Evolutionary conservation across 2,888 invertebrate genomes (phyloP), one percentile per base, ranked within the genome.

Genomic region (Caenorhabditis doughertyi): DNA sequence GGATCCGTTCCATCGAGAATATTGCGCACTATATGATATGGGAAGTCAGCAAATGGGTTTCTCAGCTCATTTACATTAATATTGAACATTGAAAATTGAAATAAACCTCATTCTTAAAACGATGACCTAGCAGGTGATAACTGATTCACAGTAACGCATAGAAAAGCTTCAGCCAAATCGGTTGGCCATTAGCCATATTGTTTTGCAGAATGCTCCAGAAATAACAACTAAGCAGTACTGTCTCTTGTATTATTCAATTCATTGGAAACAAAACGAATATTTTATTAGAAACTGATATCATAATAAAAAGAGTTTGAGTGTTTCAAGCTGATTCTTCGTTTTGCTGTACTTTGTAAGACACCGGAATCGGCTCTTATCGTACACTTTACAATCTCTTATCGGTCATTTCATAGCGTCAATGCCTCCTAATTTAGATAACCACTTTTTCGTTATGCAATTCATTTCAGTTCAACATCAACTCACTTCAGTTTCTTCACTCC

Each of bases 391-490:
- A 65, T 18, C 55, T 16, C 73, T 65, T 67, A 64, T 76, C 74
- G 44, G 39, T 18, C 13, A 18, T 49, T 65, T 35, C 47, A 32
- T 47, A 32, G 65, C 67, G 74, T 65, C 74, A 74, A 64, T 56
- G 55, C 27, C 35, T 44, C 51, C 44, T 64, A 32, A 58, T 49
- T 73, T 39, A 60, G 71, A 71, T 71, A 71, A 71, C 70, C 70
- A 60, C 32, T 35, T 27, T 56, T 60, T 55, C 64, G 25, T 67
- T 56, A 67, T 67, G 39, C 35, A 77, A 70, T 77, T 68, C 53
- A 56, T 64, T 70, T 70, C 29, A 62, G 68, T 70, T 80, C 67
- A 68, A 44, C 73, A 80, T 56, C 80, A 53, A 80, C 68, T 72
- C 42, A 53, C 23, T 71, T 70, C 21, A 0, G 0, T 47, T 42